Conservation (phyloP, 2,113 vertebrate genomes). For the Dasypus novemcinctus region DNA sequence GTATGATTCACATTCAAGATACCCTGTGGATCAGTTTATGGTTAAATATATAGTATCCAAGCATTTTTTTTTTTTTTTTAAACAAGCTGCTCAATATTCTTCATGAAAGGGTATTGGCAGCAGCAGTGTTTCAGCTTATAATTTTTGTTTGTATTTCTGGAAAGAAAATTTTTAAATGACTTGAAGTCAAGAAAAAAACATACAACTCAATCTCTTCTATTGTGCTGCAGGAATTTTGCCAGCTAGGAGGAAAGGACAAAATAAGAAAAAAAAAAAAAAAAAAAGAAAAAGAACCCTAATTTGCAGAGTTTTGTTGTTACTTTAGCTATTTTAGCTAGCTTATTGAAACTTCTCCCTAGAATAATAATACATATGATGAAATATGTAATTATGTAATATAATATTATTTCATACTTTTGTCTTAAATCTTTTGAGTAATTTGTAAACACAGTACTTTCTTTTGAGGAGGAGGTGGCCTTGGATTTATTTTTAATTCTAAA, state of each 20-base stretch:
- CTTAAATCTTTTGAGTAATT: slow-evolving; percentile 52
- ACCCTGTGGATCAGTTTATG: slow-evolving; percentile 83
- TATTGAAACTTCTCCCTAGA: slow-evolving; percentile 50
- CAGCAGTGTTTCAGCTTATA: slow-evolving; percentile 76
- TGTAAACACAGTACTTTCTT: slow-evolving; percentile 38
- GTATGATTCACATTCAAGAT: slow-evolving; percentile 82
- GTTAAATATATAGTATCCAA: slow-evolving; percentile 76
- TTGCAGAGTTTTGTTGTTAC: slow-evolving; percentile 48
- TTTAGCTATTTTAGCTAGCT: slow-evolving; percentile 57
- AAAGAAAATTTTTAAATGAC: slow-evolving; percentile 78
- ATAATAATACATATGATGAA: slow-evolving; percentile 65
- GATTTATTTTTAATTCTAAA: slow-evolving; percentile 56
- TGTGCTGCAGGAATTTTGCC: slow-evolving; percentile 54
- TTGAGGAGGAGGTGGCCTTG: slow-evolving; percentile 4
- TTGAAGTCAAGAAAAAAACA: slow-evolving; percentile 62
- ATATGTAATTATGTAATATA: slow-evolving; percentile 44
- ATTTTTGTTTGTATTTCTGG: slow-evolving; percentile 80
- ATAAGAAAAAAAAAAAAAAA: neutral
- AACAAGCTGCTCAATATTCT: slow-evolving; percentile 80
- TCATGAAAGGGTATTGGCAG: slow-evolving; percentile 79
- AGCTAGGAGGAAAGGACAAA: slow-evolving; percentile 19
- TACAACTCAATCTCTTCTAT: slow-evolving; percentile 70
- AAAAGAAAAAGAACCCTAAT: slow-evolving; percentile 40
- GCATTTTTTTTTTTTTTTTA: slow-evolving; percentile 68
- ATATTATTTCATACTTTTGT: slow-evolving; percentile 59